phyloP scores from a whole-genome alignment of 2,888 invertebrate genomes.

The Alloscopus bannaensis region DNA sequence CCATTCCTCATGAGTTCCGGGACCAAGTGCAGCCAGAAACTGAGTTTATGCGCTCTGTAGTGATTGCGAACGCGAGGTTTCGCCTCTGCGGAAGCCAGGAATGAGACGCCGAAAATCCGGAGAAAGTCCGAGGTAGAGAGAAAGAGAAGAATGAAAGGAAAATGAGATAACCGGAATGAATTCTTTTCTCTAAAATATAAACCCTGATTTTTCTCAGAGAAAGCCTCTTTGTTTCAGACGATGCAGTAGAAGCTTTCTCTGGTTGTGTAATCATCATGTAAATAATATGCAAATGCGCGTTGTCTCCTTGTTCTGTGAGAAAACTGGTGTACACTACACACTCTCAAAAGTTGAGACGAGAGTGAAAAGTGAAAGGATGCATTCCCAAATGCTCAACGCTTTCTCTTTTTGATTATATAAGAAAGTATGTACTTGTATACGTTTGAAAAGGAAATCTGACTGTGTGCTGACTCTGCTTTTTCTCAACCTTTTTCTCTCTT shows the following conservation, averaged over 20 bases:
- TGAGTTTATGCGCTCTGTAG: slow-evolving; percentile 94
- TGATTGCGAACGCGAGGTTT: slow-evolving; percentile 94
- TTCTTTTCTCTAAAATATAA: too few relatives aligned
- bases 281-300: slow-evolving; percentile 48
- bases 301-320: slow-evolving; percentile 14
- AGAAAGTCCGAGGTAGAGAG: too few relatives aligned
- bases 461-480: background rate
- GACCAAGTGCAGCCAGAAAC: slow-evolving; percentile 95
- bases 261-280: slow-evolving; percentile 29
- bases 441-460: background rate
- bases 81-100: slow-evolving; percentile 85
- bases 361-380: too few relatives aligned
- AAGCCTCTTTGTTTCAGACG: too few relatives aligned
- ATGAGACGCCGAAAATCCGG: too few relatives aligned
- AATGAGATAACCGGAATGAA: too few relatives aligned
- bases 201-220: too few relatives aligned
- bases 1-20: slow-evolving; percentile 81
- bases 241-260: too few relatives aligned
- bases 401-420: background rate
- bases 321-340: background rate
- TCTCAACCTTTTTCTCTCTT: background rate
- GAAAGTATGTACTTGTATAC: background rate
- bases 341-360: too few relatives aligned
- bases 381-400: background rate
- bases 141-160: too few relatives aligned